These are phyloP conservation scores for Macropodus opercularis DNA, from an alignment of 2,797 vertebrate genomes.

Conservation along the genomic window DNA sequence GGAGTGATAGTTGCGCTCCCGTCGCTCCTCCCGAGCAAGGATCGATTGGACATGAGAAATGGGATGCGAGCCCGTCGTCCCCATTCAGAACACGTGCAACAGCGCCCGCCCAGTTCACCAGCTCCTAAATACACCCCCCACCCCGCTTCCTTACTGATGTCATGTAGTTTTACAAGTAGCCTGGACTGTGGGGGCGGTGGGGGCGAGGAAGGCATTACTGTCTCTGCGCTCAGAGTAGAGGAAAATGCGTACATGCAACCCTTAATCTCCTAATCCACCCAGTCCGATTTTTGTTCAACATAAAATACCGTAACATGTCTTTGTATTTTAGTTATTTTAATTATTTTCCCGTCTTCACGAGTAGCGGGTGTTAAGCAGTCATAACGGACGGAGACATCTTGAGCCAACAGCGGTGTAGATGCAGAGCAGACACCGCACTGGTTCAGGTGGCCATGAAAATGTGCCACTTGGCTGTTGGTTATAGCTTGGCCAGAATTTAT, in stretches of 20 bases:
- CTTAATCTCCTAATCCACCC: neutral
- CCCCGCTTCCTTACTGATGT: constrained; percentile 80
- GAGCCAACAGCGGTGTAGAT: too few species aligned
- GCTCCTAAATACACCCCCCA: constrained; percentile 60
- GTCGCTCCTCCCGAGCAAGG: constrained; percentile 77
- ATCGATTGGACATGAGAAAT: constrained; percentile 84
- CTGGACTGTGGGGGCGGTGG: constrained; percentile 25
- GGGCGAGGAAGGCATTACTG: neutral
- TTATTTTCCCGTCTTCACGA: too few species aligned
- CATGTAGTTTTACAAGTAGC: constrained; percentile 78
- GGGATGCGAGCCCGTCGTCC: constrained; percentile 78
- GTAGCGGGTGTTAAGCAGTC: too few species aligned
- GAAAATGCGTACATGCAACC: constrained; percentile 3
- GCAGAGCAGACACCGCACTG: too few species aligned
- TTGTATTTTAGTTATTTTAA: too few species aligned
- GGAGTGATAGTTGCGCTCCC: constrained; percentile 79
- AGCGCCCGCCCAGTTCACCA: constrained; percentile 79
- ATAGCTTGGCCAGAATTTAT: too few species aligned
- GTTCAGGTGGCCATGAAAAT: too few species aligned
- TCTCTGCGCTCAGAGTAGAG: constrained; percentile 21
- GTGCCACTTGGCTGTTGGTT: too few species aligned
- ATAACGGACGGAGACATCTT: too few species aligned
- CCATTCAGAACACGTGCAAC: constrained; percentile 83
- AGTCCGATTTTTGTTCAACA: neutral
- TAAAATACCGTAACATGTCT: neutral